phyloP scores from a whole-genome alignment of 2,888 invertebrate species.

The Lasioglossum vierecki region DNA sequence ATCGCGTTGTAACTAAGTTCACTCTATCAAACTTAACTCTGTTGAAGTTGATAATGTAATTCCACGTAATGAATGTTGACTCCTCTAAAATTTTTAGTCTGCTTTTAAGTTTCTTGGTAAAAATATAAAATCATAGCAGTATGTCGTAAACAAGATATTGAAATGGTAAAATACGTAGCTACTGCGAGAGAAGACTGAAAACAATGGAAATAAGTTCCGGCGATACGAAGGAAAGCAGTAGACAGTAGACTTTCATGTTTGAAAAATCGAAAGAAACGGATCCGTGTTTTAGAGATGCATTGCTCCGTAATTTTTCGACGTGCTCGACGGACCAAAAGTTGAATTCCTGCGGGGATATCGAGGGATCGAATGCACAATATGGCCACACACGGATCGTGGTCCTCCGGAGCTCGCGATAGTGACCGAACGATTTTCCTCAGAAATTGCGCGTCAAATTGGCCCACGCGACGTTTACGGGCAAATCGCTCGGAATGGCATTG shows the following conservation, averaged over 20 bases:
- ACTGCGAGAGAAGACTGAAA: not conserved
- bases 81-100: no score
- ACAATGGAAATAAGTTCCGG: not conserved
- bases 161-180: not conserved
- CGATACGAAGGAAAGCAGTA: not conserved
- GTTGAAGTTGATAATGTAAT: no score
- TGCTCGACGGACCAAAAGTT: slow-evolving; percentile 14
- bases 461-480: slow-evolving; percentile 78
- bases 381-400: slow-evolving; percentile 50
- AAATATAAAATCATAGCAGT: no score
- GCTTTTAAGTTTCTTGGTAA: no score
- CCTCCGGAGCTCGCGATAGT: slow-evolving; percentile 62
- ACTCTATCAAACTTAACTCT: no score
- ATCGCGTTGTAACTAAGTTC: no score
- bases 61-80: no score
- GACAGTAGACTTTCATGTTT: not conserved
- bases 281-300: not conserved
- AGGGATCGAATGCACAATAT: slow-evolving; percentile 62
- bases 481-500: slow-evolving; percentile 83
- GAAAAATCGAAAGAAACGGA: not conserved
- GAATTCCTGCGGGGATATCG: slow-evolving; percentile 26
- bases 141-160: no score
- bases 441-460: slow-evolving; percentile 83
- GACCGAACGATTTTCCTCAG: slow-evolving; percentile 82
- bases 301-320: not conserved